Conservation (phyloP, 2,888 invertebrate genomes). For the Parnassius orleans region DNA sequence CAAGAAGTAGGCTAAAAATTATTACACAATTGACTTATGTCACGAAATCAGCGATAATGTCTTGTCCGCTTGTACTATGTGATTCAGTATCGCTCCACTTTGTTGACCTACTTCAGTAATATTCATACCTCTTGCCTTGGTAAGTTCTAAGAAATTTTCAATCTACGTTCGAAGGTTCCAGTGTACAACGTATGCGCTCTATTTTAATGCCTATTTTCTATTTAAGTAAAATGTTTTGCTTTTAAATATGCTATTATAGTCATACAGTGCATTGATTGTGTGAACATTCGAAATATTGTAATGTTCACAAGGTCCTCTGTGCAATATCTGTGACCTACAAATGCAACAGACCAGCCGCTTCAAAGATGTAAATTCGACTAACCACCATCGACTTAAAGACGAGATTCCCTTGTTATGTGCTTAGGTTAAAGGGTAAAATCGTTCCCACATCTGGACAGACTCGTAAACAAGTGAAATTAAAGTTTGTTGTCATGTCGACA, state of each 20-base stretch:
- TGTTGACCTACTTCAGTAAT: slow-evolving; percentile 57
- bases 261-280: slow-evolving; percentile 38
- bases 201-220: too few relatives aligned
- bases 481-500: slow-evolving; percentile 47
- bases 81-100: slow-evolving; percentile 54
- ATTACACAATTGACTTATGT: slow-evolving; percentile 22
- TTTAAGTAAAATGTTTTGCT: too few relatives aligned
- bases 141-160: slow-evolving; percentile 47
- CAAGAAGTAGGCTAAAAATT: slow-evolving; percentile 9
- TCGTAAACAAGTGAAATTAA: slow-evolving; percentile 48
- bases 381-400: slow-evolving; percentile 49
- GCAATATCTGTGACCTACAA: slow-evolving; percentile 67
- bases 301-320: slow-evolving; percentile 60
- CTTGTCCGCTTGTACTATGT: slow-evolving; percentile 36
- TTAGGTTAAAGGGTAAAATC: slow-evolving; percentile 63
- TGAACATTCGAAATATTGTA: slow-evolving; percentile 47
- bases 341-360: slow-evolving; percentile 36
- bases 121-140: slow-evolving; percentile 53
- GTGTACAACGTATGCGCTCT: too few relatives aligned
- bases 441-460: slow-evolving; percentile 53
- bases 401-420: slow-evolving; percentile 48
- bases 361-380: slow-evolving; percentile 47
- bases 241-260: background rate
- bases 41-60: slow-evolving; percentile 23
- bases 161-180: slow-evolving; percentile 31